Conservation (phyloP, 2,888 invertebrate species). For the Carcina quercana region DNA sequence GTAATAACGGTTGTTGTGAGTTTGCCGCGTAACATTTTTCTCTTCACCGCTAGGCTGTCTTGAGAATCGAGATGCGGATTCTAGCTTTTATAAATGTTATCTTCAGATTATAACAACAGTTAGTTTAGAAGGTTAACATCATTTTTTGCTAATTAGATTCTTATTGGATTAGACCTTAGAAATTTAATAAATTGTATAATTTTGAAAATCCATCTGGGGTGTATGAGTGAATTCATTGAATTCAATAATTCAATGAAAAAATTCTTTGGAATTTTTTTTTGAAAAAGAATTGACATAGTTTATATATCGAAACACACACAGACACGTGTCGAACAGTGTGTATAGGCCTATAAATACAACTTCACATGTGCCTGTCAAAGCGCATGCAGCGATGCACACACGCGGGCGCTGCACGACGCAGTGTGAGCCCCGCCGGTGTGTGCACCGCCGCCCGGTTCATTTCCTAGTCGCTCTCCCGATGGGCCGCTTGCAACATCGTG, state of each 20-base stretch:
- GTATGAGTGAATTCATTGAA: no score
- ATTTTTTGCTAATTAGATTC: background rate
- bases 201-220: no score
- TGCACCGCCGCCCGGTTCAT: slow-evolving; percentile 41
- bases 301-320: slow-evolving; percentile 19
- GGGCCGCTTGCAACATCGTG: slow-evolving; percentile 68
- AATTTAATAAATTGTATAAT: no score
- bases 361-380: slow-evolving; percentile 50
- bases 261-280: background rate
- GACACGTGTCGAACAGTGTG: slow-evolving; percentile 20
- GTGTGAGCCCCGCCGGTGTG: slow-evolving; percentile 31
- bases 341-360: slow-evolving; percentile 56
- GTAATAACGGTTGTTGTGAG: slow-evolving; percentile 71
- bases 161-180: no score
- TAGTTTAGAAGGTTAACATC: background rate
- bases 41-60: slow-evolving; percentile 50
- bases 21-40: slow-evolving; percentile 68
- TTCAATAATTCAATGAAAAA: background rate
- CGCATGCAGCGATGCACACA: slow-evolving; percentile 43
- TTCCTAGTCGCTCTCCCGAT: slow-evolving; percentile 69
- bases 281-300: no score
- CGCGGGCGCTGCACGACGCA: slow-evolving; percentile 29
- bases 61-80: no score
- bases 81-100: no score
- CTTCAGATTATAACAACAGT: no score